phyloP scores from a whole-genome alignment of 2,797 vertebrate species.

The Ataeniobius toweri region DNA sequence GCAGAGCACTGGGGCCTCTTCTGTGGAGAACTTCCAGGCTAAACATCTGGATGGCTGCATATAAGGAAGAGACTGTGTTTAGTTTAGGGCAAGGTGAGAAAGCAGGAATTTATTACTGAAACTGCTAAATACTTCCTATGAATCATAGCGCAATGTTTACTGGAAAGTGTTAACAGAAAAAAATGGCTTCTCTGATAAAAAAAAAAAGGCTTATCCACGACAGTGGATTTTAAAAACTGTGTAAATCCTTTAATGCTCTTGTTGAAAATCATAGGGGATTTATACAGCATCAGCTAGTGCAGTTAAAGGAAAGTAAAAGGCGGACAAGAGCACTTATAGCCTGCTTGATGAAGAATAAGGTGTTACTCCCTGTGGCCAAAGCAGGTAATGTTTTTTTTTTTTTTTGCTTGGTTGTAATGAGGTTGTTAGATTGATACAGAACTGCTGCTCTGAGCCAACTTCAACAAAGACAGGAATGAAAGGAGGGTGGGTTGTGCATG shows the following conservation, averaged over 20 bases:
- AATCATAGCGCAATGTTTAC: conserved; percentile 24
- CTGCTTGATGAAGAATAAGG: conserved; percentile 58
- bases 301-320: conserved; percentile 52
- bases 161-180: conserved; percentile 17
- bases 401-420: conserved; percentile 60
- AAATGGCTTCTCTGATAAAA: neutral
- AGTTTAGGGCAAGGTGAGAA: conserved; percentile 63
- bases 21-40: conserved; percentile 78
- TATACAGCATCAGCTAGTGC: conserved; percentile 26
- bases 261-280: conserved; percentile 30
- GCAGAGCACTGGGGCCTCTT: conserved; percentile 84
- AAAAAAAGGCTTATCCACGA: conserved; percentile 4
- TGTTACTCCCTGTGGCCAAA: conserved; percentile 57
- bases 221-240: neutral
- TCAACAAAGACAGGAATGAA: conserved; percentile 53
- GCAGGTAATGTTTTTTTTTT: conserved; percentile 56
- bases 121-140: conserved; percentile 26
- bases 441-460: conserved; percentile 43
- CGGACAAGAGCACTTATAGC: conserved; percentile 39
- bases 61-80: conserved; percentile 61
- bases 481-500: conserved; percentile 32
- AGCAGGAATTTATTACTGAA: conserved; percentile 56
- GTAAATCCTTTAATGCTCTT: conserved; percentile 2
- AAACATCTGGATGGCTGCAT: conserved; percentile 68
- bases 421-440: conserved; percentile 42